Evolutionary conservation across 2,888 invertebrate species (phyloP), one percentile per base, ranked within the genome.

Genomic region (Tachina grossa): DNA sequence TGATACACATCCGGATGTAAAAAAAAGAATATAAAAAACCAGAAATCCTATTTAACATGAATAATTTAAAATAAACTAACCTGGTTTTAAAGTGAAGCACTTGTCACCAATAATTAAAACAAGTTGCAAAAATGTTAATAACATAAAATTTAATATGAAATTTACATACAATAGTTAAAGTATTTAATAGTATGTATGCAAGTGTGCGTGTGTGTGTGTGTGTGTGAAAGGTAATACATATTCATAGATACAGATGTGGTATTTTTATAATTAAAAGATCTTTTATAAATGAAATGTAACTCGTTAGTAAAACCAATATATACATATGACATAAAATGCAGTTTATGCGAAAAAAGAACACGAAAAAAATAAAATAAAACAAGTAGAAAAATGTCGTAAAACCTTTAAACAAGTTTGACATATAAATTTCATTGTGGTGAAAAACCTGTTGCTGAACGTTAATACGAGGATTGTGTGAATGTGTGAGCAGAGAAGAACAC

Each of bases 381-480:
- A 80, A 65, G 80, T 71, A 83, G 68, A 84, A 74, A 77, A 66
- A 75, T 83, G 74, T 81, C 68, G 83, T 81, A 86, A 79, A 83
- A 85, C 83, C 79, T 77, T 83, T 79, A 85, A 83, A 86, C 86
- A 86, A 86, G 83, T 83, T 83, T 81, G 79, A 85, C 83, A 85
- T 83, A 83, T 75, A 82, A 82, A 82, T 65, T 61, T 74, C 69
- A 71, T 84, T 84, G 75, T 84, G 84, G 76, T 80, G 63, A 76
- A 83, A 85, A 85, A 85, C 85, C 85, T 85, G 85, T 85, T 85
- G 85, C 85, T 79, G 47, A 59, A 63, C 74, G 74, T 81, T 72
- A 41, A 74, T 22, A 72, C 6, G 51, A 63, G 59, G 65, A 68
- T 61, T 76, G 63, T 76, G 69, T 55, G 41, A 19, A 41, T 45